Conservation (phyloP, 2,113 vertebrate genomes). For the Leucoraja erinaceus region DNA sequence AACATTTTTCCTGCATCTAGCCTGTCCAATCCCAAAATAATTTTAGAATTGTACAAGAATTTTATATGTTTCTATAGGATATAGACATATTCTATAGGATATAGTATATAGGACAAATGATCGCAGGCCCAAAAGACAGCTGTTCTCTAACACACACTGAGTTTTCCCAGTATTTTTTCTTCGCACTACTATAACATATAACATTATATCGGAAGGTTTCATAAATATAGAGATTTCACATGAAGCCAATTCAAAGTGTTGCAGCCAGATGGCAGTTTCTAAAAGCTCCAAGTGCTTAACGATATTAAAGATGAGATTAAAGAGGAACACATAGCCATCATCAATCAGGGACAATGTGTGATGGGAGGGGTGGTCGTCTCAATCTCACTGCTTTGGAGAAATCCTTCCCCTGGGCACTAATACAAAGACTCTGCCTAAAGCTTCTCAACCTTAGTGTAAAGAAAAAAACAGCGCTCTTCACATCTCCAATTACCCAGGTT, state of each 20-base stretch:
- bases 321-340: background rate
- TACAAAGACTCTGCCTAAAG: background rate
- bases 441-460: background rate
- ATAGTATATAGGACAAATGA: too few relatives aligned
- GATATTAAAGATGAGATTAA: constrained; percentile 12
- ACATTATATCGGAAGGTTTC: background rate
- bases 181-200: background rate
- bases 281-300: background rate
- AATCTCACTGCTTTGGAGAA: background rate
- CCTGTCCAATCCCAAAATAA: too few relatives aligned
- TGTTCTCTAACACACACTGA: too few relatives aligned
- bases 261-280: constrained; percentile 14
- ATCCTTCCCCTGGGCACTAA: background rate
- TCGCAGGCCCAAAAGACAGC: too few relatives aligned
- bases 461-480: too few relatives aligned
- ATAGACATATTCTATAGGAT: too few relatives aligned
- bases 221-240: background rate
- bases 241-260: background rate
- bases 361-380: background rate
- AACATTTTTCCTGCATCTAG: too few relatives aligned
- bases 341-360: background rate
- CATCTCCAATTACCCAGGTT: too few relatives aligned
- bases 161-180: too few relatives aligned
- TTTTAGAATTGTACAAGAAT: too few relatives aligned
- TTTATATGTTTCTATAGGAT: too few relatives aligned